Evolutionary conservation across 2,888 invertebrate species (phyloP).

Genomic region (Ganaspis brasiliensis): DNA sequence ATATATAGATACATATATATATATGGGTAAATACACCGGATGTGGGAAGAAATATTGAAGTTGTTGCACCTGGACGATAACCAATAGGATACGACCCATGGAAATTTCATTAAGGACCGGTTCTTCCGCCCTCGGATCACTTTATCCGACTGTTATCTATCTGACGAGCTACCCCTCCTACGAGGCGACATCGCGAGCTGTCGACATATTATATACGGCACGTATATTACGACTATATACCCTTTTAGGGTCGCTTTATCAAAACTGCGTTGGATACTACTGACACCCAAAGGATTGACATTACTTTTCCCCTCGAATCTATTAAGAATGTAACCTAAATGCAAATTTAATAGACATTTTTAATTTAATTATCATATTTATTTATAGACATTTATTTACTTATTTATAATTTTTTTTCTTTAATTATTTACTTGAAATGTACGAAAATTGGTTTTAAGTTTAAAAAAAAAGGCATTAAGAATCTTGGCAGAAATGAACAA

Average conservation of each 20-base stretch:
- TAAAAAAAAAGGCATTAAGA: neutral
- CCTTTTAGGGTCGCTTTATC: conserved; percentile 38
- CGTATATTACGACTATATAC: conserved; percentile 19
- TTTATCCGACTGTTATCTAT: conserved; percentile 38
- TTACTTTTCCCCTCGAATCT: neutral
- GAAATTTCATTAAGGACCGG: conserved; percentile 44
- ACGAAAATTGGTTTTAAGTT: neutral
- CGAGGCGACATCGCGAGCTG: conserved; percentile 17
- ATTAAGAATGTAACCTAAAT: no score
- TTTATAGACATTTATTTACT: no score
- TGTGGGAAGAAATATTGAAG: conserved; percentile 27
- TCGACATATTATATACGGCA: conserved; percentile 19
- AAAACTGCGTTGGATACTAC: conserved; percentile 19
- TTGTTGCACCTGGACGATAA: conserved; percentile 36
- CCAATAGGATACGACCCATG: conserved; percentile 26
- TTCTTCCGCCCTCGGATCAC: conserved; percentile 43
- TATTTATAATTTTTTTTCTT: no score
- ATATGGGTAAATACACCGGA: conserved; percentile 10
- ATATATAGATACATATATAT: neutral
- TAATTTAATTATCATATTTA: no score
- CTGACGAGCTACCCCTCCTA: conserved; percentile 25
- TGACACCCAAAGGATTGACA: conserved; percentile 19
- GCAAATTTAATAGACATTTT: no score
- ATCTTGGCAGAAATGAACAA: conserved; percentile 17
- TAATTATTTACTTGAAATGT: no score